A percentile compares a stretch with the other conserved stretches of the same genome.
phyloP scores from a whole-genome alignment of 2,113 vertebrate species.

The Scytalopus superciliaris region DNA sequence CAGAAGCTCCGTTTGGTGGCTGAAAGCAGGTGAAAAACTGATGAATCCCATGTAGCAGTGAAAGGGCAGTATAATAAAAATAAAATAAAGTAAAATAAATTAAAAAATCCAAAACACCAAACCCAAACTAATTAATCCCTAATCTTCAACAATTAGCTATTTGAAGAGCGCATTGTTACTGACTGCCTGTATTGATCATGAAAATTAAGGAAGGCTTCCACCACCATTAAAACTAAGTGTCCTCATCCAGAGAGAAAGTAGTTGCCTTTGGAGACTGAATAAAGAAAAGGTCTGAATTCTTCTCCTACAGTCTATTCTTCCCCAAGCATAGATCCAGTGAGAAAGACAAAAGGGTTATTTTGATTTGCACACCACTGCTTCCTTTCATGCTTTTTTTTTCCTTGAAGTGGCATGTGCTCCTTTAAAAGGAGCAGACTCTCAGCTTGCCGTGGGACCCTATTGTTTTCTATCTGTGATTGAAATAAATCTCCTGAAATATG shows the following conservation, averaged over 20 bases:
- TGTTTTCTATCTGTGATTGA: neutral
- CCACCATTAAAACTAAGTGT: neutral
- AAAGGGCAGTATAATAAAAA: constrained; percentile 10
- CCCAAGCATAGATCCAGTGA: neutral
- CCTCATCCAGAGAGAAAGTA: neutral
- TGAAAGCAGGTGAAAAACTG: constrained; percentile 12
- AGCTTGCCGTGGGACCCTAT: neutral
- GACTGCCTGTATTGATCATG: constrained; percentile 57
- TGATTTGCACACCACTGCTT: constrained; percentile 36
- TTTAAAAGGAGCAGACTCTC: constrained; percentile 11
- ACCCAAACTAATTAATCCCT: constrained; percentile 23
- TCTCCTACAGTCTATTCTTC: constrained; percentile 32
- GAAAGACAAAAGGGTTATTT: constrained; percentile 28
- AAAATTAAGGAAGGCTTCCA: constrained; percentile 42
- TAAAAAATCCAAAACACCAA: neutral
- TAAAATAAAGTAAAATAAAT: neutral
- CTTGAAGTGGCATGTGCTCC: neutral
- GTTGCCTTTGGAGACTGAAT: neutral
- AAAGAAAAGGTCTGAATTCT: constrained; percentile 30
- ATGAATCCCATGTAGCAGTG: neutral
- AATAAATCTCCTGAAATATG: constrained; percentile 4
- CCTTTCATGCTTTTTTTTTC: neutral
- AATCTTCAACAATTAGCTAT: constrained; percentile 54
- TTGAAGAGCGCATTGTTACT: constrained; percentile 32
- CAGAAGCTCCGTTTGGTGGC: neutral